Evolutionary conservation across 2,888 invertebrate species (phyloP).

Genomic region (Trichopria drosophilae): DNA sequence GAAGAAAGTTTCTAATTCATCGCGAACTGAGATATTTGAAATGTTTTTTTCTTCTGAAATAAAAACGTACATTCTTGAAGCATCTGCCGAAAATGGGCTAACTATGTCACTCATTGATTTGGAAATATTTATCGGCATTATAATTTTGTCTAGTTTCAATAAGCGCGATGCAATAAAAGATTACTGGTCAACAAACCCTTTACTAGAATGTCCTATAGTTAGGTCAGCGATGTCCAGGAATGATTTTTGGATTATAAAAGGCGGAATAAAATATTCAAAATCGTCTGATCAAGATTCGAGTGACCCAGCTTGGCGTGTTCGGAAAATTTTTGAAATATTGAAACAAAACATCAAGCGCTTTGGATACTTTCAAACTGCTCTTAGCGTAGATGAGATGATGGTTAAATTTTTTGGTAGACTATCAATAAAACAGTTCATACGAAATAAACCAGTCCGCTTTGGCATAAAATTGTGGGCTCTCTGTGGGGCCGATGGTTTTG

Average conservation of each 20-base stretch:
- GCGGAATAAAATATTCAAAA: slow-evolving; percentile 7
- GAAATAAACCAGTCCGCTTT: slow-evolving; percentile 11
- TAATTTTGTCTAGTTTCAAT: slow-evolving; percentile 16
- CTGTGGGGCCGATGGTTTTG: slow-evolving; percentile 8
- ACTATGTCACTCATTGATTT: slow-evolving; percentile 5
- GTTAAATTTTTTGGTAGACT: slow-evolving; percentile 14
- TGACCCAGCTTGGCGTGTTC: slow-evolving; percentile 13
- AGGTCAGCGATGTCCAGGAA: slow-evolving; percentile 8
- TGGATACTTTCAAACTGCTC: slow-evolving; percentile 11
- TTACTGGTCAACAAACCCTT: slow-evolving; percentile 13
- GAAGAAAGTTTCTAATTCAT: too few species aligned
- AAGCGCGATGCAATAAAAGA: slow-evolving; percentile 13
- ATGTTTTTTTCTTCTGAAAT: too few species aligned
- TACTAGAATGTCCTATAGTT: slow-evolving; percentile 11
- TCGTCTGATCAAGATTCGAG: slow-evolving; percentile 8
- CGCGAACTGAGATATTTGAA: too few species aligned
- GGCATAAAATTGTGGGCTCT: slow-evolving; percentile 16
- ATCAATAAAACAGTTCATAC: slow-evolving; percentile 9
- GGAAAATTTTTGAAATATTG: slow-evolving; percentile 12
- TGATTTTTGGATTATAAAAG: slow-evolving; percentile 12
- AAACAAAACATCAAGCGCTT: slow-evolving; percentile 7
- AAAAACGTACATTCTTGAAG: too few species aligned
- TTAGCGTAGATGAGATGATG: slow-evolving; percentile 13
- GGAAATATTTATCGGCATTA: slow-evolving; percentile 13
- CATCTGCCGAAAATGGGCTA: too few species aligned